Evolutionary conservation across 2,797 vertebrate species (phyloP), one percentile per base, ranked within the genome.

Genomic region (Momotus momota): DNA sequence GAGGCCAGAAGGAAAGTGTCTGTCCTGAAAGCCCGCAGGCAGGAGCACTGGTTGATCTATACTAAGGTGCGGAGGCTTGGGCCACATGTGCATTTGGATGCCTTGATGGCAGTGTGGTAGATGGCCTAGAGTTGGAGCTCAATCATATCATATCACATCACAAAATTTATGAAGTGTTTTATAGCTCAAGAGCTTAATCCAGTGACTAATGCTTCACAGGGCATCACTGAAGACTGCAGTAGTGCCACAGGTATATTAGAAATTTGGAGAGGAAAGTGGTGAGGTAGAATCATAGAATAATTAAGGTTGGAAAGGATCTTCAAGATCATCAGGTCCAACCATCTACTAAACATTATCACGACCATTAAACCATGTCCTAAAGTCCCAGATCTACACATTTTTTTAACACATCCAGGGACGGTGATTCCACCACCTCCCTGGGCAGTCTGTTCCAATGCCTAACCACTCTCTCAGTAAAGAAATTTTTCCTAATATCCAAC

Each of bases 61-160:
- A n/a, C 9, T 19, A 5, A 43, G 4, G 7, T 18, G 16, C 7
- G 6, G 14, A 66, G 35, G 25, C 21, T 43, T 55, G 55, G 67
- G 46, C n/a, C 10, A 21, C 14, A 25, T 40, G 4, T 31, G 17
- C 15, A 22, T 9, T 25, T 77, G 45, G 11, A 17, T 48, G 7
- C 38, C 49, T 83, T 55, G 25, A 31, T 21, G 73, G 23, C 7
- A 55, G 14, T 22, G 40, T 31, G 29, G 23, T 43, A 82, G 75
- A 46, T 11, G 26, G 38, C 33, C 5, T 61, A 12, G 22, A 72
- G 12, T 1, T 70, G 22, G 27, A 70, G 41, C 19, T 78, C 26
- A 65, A 21, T 2, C 1, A 0, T 14, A 18, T 60, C n/a, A 35
- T 23, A 69, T 40, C 6, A 6, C 19, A 55, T 48, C 38, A 40